Evolutionary conservation across 2,888 invertebrate species (phyloP).

Genomic region (Pseudococcus viburni): DNA sequence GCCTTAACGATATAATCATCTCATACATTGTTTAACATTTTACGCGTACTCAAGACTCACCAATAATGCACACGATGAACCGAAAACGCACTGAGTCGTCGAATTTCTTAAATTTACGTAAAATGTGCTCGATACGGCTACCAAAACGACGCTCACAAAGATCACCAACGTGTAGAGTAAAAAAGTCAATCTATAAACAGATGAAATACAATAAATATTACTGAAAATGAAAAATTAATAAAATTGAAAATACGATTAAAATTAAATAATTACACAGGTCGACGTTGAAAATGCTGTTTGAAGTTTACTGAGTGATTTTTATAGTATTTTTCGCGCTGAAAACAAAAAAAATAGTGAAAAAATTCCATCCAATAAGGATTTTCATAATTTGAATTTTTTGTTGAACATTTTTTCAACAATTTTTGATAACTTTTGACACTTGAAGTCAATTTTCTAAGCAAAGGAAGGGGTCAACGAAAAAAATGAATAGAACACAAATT

Average conservation of each 20-base stretch:
- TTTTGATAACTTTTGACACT: no score
- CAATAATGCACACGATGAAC: constrained; percentile 81
- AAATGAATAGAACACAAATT: no score
- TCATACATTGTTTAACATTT: neutral
- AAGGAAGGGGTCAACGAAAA: no score
- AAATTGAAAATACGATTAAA: neutral
- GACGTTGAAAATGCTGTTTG: neutral
- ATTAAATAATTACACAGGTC: neutral
- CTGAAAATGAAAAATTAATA: no score
- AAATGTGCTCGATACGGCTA: constrained; percentile 77
- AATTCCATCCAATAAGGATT: no score
- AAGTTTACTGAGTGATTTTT: no score
- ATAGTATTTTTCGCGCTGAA: no score
- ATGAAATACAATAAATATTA: constrained; percentile 44
- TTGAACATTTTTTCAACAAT: no score
- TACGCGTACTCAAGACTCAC: constrained; percentile 72
- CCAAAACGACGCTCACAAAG: constrained; percentile 75
- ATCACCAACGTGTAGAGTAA: constrained; percentile 77
- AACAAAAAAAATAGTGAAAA: no score
- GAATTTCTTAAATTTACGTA: constrained; percentile 77
- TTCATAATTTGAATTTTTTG: no score
- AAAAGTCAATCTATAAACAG: constrained; percentile 75
- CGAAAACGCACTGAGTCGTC: constrained; percentile 83
- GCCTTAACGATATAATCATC: neutral
- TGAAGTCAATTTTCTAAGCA: no score